Evolutionary conservation across 2,888 invertebrate genomes (phyloP).

Genomic region (Aphodius granarius): DNA sequence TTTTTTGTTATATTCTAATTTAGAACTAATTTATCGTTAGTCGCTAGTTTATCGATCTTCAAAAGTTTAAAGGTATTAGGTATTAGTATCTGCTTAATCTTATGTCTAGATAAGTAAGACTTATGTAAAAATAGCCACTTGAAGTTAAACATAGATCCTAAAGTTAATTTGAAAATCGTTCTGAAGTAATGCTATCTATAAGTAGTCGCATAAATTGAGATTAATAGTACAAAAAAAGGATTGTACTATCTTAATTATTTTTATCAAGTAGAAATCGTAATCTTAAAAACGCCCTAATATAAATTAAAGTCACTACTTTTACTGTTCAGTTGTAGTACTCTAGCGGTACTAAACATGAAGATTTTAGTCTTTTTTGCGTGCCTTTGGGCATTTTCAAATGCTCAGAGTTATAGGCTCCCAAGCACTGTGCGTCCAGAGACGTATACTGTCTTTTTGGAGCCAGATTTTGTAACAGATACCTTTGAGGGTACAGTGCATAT

Average conservation of each 20-base stretch:
- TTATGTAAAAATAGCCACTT: not conserved
- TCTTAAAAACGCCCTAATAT: not conserved
- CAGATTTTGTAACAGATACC: conserved; percentile 21
- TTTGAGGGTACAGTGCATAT: conserved; percentile 27
- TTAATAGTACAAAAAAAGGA: not conserved
- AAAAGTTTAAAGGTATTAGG: no score
- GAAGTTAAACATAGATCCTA: not conserved
- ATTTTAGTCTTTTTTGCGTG: not conserved
- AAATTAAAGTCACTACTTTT: not conserved
- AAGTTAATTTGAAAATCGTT: not conserved
- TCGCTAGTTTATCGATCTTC: no score
- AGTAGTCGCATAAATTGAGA: not conserved
- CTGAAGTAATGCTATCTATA: not conserved
- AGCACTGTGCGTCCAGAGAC: conserved; percentile 14
- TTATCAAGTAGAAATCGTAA: not conserved
- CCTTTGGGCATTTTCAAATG: not conserved
- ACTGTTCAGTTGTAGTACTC: not conserved
- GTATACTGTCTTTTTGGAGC: conserved; percentile 26
- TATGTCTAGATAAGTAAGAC: not conserved
- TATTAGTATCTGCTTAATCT: no score
- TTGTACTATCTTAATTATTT: no score
- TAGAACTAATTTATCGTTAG: no score
- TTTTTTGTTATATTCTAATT: no score
- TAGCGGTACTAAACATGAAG: not conserved
- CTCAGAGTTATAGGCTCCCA: conserved; percentile 25